A percentile compares a stretch with the other conserved stretches of the same genome.
Conservation (phyloP, 2,888 invertebrate genomes). For the Leptopilina myrica region DNA sequence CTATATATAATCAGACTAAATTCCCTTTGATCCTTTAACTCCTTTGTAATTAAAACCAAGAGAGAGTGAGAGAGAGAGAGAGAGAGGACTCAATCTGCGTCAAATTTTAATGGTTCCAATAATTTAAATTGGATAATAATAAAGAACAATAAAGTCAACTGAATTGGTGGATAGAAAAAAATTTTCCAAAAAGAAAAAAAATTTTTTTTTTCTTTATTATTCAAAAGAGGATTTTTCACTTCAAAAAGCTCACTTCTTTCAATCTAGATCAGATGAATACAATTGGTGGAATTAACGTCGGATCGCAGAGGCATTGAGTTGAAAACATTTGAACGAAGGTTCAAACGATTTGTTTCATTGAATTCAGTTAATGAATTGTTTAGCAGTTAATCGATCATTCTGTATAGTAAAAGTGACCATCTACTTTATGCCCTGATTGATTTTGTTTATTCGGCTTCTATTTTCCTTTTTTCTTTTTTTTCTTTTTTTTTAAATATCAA, state of each 20-base stretch:
- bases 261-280: slow-evolving; percentile 2
- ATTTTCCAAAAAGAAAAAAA: neutral
- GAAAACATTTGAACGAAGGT: slow-evolving; percentile 1
- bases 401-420: neutral
- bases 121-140: slow-evolving; percentile 13
- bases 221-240: slow-evolving; percentile 6
- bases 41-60: slow-evolving; percentile 21
- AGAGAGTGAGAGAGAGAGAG: slow-evolving; percentile 1
- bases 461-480: neutral
- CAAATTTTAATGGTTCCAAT: neutral
- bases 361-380: slow-evolving; percentile 10
- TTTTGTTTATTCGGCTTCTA: neutral
- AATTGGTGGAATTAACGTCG: slow-evolving; percentile 8
- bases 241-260: neutral
- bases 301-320: neutral
- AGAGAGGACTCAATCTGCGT: neutral
- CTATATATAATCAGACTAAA: slow-evolving; percentile 21
- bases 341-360: slow-evolving; percentile 12
- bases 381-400: neutral
- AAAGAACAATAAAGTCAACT: neutral
- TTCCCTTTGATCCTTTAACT: slow-evolving; percentile 16
- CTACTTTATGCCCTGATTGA: neutral
- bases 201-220: neutral
- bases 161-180: neutral
- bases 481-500: neutral